phyloP scores from a whole-genome alignment of 2,113 vertebrate genomes.

The Rhynchopsitta pachyrhyncha region DNA sequence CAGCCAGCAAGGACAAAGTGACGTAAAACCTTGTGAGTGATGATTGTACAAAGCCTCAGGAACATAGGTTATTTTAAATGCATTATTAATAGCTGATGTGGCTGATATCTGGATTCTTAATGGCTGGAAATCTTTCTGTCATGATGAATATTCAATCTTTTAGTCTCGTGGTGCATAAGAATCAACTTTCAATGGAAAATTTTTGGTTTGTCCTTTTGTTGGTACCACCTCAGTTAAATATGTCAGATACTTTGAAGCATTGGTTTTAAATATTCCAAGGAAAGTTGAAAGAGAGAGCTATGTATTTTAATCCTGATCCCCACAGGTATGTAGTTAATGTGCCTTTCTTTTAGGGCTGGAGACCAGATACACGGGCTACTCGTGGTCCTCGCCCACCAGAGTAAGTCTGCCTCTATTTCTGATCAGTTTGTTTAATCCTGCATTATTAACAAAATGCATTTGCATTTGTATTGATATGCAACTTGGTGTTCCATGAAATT shows the following conservation, averaged over 20 bases:
- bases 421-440: neutral
- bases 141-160: neutral
- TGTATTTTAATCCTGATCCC: neutral
- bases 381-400: conserved; percentile 55
- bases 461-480: neutral
- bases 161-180: neutral
- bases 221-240: neutral
- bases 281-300: neutral
- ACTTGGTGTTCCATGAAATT: neutral
- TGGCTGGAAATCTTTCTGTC: neutral
- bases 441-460: neutral
- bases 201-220: neutral
- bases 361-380: conserved; percentile 1
- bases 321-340: neutral
- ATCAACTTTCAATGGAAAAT: neutral
- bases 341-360: conserved; percentile 60
- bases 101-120: neutral
- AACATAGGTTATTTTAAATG: neutral
- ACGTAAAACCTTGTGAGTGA: neutral
- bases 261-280: neutral
- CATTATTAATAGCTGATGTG: neutral
- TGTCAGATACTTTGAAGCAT: neutral
- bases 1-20: neutral
- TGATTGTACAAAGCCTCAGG: neutral
- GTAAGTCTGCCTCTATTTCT: conserved; percentile 66